Evolutionary conservation across 2,797 vertebrate genomes (phyloP), one percentile per base, ranked within the genome.

Genomic region (Pempheris klunzingeri): DNA sequence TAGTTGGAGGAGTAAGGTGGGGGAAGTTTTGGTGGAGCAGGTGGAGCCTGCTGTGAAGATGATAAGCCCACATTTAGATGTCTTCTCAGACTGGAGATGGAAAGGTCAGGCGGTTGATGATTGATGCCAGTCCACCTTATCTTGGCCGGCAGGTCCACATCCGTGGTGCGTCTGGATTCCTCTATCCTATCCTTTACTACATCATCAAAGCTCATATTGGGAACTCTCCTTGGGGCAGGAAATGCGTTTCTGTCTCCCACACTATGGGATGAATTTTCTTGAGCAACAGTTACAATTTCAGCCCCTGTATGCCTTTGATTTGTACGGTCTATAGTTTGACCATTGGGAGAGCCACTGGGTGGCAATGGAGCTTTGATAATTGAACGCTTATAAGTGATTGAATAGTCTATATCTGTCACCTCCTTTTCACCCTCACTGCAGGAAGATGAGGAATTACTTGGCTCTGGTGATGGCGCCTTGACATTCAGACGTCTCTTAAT

Each of bases 371-470:
- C 0, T 78, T 88, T 92, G 13, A 92, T 87, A 54, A 90, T 90
- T 28, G 61, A 49, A 58, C 88, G 88, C 32, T 87, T 89, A 47
- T 93, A 92, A 32, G 64, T 67, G 54, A 88, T 82, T 4, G 61
- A 12, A 34, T 78, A 77, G n/a, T 91, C 70, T 49, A n/a, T 18
- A 3, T 87, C 63, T 77, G 74, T 77, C 8, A 18, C 44, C 2
- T 82, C 58, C 11, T 50, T 74, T 57, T 84, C 81, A 20, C 52
- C 77, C 8, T 88, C 76, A 3, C 81, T 90, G 58, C 20, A n/a
- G 2, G 87, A 90, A 67, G 72, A 77, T 14, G 46, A 24, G 22
- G 79, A 82, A 60, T 14, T 20, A 38, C 54, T 75, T 62, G 39
- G 63, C 32, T 60, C 64, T 76, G 84, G 72, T 57, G 69, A 77